Evolutionary conservation across 2,888 invertebrate genomes (phyloP).

Genomic region (Diplazon laetatorius): DNA sequence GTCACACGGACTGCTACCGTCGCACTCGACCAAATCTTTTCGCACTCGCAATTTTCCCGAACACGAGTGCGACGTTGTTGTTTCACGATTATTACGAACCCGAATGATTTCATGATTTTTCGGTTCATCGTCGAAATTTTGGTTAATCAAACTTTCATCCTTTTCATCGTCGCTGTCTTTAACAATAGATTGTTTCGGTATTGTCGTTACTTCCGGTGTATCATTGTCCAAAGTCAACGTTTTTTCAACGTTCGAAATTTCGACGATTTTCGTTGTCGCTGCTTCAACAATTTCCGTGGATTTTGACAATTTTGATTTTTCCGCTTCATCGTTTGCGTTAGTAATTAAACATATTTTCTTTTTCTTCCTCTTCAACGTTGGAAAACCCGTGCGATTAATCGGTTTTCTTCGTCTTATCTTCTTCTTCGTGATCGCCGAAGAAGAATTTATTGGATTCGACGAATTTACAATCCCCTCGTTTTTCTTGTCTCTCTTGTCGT

Average conservation of each 20-base stretch:
- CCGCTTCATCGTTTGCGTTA: slow-evolving; percentile 40
- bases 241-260: slow-evolving; percentile 59
- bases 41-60: slow-evolving; percentile 76
- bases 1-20: slow-evolving; percentile 75
- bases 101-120: slow-evolving; percentile 68
- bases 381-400: slow-evolving; percentile 94
- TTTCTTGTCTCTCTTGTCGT: slow-evolving; percentile 54
- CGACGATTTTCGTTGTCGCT: too few relatives aligned
- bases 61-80: slow-evolving; percentile 68
- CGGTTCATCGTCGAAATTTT: slow-evolving; percentile 52
- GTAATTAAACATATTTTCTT: slow-evolving; percentile 83
- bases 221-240: slow-evolving; percentile 59
- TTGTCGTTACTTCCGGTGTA: slow-evolving; percentile 64
- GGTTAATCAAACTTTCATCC: slow-evolving; percentile 35
- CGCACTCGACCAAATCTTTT: slow-evolving; percentile 78
- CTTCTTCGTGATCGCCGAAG: slow-evolving; percentile 81
- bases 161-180: slow-evolving; percentile 52
- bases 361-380: slow-evolving; percentile 92
- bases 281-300: slow-evolving; percentile 57
- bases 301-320: slow-evolving; percentile 49
- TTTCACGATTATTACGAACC: too few relatives aligned
- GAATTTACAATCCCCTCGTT: slow-evolving; percentile 44
- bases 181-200: slow-evolving; percentile 60
- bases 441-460: slow-evolving; percentile 65
- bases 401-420: slow-evolving; percentile 88